These are phyloP conservation scores for Hipparchia semele DNA, from an alignment of 2,888 invertebrate genomes.

Conservation along the genomic window DNA sequence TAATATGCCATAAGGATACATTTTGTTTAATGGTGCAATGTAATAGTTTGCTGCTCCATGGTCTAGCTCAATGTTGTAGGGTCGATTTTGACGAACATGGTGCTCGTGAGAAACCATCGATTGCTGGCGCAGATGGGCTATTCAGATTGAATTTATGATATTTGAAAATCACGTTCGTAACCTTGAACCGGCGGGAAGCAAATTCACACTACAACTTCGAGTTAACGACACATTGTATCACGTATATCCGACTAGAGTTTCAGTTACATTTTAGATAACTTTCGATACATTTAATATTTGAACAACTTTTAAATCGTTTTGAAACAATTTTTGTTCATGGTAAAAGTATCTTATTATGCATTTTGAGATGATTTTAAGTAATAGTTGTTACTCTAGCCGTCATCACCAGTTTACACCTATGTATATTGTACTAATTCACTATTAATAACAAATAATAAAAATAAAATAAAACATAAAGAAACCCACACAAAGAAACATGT, in stretches of 20 bases:
- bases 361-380: too few species aligned
- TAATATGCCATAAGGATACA: too few species aligned
- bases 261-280: background rate
- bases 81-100: slow-evolving; percentile 29
- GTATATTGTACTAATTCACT: too few species aligned
- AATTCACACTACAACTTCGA: slow-evolving; percentile 60
- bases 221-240: slow-evolving; percentile 25
- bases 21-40: background rate
- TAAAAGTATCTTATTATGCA: too few species aligned
- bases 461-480: slow-evolving; percentile 14
- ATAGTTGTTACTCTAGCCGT: too few species aligned
- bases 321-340: too few species aligned
- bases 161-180: slow-evolving; percentile 75
- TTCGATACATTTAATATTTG: background rate
- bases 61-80: slow-evolving; percentile 16
- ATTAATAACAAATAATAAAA: background rate
- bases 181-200: slow-evolving; percentile 73
- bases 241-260: slow-evolving; percentile 12
- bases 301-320: too few species aligned
- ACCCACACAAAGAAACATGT: slow-evolving; percentile 31
- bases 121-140: slow-evolving; percentile 61
- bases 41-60: background rate
- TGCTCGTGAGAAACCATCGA: slow-evolving; percentile 73
- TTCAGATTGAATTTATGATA: slow-evolving; percentile 76
- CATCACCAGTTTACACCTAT: too few species aligned